Evolutionary conservation across 2,888 invertebrate species (phyloP).

Genomic region (Teleogryllus oceanicus): DNA sequence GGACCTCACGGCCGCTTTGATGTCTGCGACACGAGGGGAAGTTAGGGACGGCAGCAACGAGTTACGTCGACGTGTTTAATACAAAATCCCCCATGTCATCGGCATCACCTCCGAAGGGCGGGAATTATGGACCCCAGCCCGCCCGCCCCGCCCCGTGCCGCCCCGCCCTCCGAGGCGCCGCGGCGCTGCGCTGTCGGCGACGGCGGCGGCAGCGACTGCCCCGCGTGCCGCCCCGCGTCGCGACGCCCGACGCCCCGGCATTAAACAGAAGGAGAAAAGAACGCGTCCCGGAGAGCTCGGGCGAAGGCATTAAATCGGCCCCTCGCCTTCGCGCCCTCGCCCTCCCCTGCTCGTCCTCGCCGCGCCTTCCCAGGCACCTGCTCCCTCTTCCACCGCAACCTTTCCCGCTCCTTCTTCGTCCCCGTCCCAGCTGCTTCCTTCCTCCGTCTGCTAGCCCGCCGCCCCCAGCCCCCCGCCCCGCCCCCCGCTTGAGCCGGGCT

Average conservation of each 20-base stretch:
- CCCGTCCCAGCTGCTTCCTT: neutral
- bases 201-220: neutral
- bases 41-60: slow-evolving; percentile 18
- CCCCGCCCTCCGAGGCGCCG: neutral
- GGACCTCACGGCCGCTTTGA: slow-evolving; percentile 18
- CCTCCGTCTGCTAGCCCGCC: too few species aligned
- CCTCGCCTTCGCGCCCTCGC: neutral
- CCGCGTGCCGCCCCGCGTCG: neutral
- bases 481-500: neutral
- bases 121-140: neutral
- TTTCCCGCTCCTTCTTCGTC: neutral
- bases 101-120: slow-evolving; percentile 18
- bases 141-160: neutral
- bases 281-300: neutral
- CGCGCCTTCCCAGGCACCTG: neutral
- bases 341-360: neutral
- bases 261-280: neutral
- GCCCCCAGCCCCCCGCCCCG: too few species aligned
- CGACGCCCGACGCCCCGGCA: neutral
- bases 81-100: slow-evolving; percentile 18
- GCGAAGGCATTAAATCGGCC: neutral
- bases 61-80: slow-evolving; percentile 18
- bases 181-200: neutral
- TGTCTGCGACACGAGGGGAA: slow-evolving; percentile 7
- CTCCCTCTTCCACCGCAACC: slow-evolving; percentile 1